Conservation (phyloP, 2,113 vertebrate species). For the Platichthys stellatus region DNA sequence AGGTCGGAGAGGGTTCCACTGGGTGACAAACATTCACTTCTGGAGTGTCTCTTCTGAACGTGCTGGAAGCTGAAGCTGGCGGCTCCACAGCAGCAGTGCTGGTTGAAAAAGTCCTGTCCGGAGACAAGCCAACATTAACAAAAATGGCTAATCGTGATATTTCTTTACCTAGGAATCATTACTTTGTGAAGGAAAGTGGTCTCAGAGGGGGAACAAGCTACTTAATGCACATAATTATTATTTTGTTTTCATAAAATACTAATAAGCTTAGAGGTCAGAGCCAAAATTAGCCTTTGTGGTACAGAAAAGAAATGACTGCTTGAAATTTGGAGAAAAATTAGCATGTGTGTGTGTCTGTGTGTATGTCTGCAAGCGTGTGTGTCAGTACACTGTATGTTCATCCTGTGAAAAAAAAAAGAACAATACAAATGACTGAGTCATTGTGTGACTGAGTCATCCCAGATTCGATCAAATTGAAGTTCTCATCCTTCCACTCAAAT, state of each 20-base stretch:
- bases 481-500: background rate
- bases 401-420: background rate
- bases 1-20: slow-evolving; percentile 85
- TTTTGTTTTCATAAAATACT: too few species aligned
- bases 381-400: background rate
- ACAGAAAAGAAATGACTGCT: too few species aligned
- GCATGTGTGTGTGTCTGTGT: background rate
- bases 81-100: slow-evolving; percentile 88
- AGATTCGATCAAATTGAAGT: background rate
- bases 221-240: too few species aligned
- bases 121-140: background rate
- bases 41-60: slow-evolving; percentile 65
- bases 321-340: too few species aligned
- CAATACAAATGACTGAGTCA: background rate
- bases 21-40: slow-evolving; percentile 77
- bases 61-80: slow-evolving; percentile 83
- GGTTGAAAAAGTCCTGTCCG: slow-evolving; percentile 84
- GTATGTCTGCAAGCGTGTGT: background rate
- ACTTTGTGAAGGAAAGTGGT: too few species aligned
- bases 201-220: too few species aligned
- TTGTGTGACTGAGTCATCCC: background rate
- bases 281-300: too few species aligned
- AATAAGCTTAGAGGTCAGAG: too few species aligned
- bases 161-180: too few species aligned
- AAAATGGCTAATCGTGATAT: background rate